phyloP scores from a whole-genome alignment of 2,888 invertebrate genomes.

The Cheilosia vulpina region DNA sequence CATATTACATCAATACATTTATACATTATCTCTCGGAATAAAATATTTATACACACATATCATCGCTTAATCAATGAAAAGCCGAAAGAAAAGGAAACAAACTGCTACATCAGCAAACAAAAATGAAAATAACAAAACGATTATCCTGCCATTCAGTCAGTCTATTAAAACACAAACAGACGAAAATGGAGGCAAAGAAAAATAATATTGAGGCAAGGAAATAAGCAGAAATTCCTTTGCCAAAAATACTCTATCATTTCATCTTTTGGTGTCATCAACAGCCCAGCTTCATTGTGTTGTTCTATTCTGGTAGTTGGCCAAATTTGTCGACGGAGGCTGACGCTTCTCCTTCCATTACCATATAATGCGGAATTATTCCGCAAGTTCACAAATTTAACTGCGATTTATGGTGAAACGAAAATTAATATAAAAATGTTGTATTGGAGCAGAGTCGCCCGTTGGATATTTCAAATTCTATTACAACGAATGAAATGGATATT shows the following conservation, averaged over 20 bases:
- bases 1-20: slow-evolving; percentile 7
- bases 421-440: slow-evolving; percentile 50
- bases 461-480: slow-evolving; percentile 61
- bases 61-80: slow-evolving; percentile 43
- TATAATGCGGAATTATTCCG: slow-evolving; percentile 69
- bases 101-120: slow-evolving; percentile 70
- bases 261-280: slow-evolving; percentile 79
- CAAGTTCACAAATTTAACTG: slow-evolving; percentile 67
- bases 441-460: slow-evolving; percentile 51
- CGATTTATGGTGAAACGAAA: slow-evolving; percentile 62
- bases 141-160: slow-evolving; percentile 70
- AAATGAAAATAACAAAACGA: slow-evolving; percentile 72
- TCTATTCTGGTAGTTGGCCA: slow-evolving; percentile 79
- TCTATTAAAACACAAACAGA: slow-evolving; percentile 61
- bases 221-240: slow-evolving; percentile 59
- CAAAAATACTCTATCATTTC: slow-evolving; percentile 74
- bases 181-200: slow-evolving; percentile 7
- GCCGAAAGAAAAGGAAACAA: slow-evolving; percentile 35
- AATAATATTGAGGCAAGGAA: slow-evolving; percentile 48
- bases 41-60: slow-evolving; percentile 14
- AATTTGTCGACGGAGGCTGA: slow-evolving; percentile 75
- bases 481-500: slow-evolving; percentile 18
- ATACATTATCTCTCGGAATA: not conserved
- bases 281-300: slow-evolving; percentile 76
- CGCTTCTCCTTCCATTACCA: slow-evolving; percentile 30